Evolutionary conservation across 2,888 invertebrate species (phyloP).

Genomic region (Hypercompe scribonia): DNA sequence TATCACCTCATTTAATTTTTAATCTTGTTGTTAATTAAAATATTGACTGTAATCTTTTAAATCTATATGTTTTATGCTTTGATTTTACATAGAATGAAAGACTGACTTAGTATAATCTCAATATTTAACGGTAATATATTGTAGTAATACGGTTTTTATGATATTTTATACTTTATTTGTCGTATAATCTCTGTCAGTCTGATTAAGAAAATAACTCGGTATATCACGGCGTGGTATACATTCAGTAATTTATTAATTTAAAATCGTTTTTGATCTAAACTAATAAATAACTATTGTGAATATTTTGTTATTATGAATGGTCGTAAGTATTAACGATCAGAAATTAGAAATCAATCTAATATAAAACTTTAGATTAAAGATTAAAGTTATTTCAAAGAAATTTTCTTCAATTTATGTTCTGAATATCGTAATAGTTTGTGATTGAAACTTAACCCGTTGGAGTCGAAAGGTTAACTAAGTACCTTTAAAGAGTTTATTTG

Average conservation of each 20-base stretch:
- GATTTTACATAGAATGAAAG: not conserved
- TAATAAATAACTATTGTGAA: not conserved
- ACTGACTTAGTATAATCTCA: not conserved
- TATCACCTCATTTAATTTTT: slow-evolving; percentile 18
- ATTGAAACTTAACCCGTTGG: too few species aligned
- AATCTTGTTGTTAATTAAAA: slow-evolving; percentile 13
- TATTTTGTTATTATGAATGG: not conserved
- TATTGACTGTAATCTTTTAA: not conserved
- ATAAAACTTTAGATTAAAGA: not conserved
- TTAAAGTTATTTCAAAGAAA: not conserved
- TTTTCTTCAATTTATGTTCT: too few species aligned
- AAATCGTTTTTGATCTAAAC: not conserved
- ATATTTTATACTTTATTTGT: not conserved
- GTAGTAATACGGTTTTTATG: not conserved
- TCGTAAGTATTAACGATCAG: not conserved
- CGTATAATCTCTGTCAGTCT: not conserved
- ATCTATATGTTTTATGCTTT: not conserved
- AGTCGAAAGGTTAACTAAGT: too few species aligned
- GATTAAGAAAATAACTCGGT: not conserved
- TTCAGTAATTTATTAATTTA: not conserved
- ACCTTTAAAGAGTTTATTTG: too few species aligned
- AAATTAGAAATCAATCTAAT: slow-evolving; percentile 1
- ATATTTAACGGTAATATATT: not conserved
- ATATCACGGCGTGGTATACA: not conserved
- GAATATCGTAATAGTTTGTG: too few species aligned